Evolutionary conservation across 2,888 invertebrate species (phyloP), one percentile per base, ranked within the genome.

Genomic region (Electrophaes corylata): DNA sequence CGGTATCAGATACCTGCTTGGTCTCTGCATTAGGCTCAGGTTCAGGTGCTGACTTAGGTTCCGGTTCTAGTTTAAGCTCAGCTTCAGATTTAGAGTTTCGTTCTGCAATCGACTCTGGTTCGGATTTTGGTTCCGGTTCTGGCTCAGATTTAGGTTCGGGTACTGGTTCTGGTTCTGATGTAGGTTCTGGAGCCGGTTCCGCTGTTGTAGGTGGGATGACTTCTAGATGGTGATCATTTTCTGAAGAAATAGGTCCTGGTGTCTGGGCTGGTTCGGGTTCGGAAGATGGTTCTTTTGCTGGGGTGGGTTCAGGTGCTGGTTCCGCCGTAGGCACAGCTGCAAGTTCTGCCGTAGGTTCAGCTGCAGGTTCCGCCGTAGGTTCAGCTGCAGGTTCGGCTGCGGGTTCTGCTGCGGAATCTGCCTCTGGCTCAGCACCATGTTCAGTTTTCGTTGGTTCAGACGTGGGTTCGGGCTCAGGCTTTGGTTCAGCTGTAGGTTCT

Each of bases 111-210:
- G 61, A 53, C 57, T 65, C 60, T 10, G 62, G 55, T 61, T 61
- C 51, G 1, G 50, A 3, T 19, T 44, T 20, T 16, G 57, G 23
- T 41, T 58, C 55, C 1, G 79, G 75, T 71, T 79, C 73, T 1
- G 81, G 64, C 61, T 78, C 75, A 0, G 89, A 80, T 58, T 84
- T 87, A 0, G 86, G 78, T 62, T 83, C 81, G 4, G 62, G 52
- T 65, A 72, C 67, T 3, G 72, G 60, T 43, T 71, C 66, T 3
- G 74, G 56, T 63, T 72, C 68, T 44, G 68, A 49, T 54, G 72
- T 68, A 1, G 78, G 64, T 48, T 67, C 64, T 2, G 76, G 69
- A 62, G 70, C 69, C n/a, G 61, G 56, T 51, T 66, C 69, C 29
- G 59, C 67, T 65, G 68, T 69, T 35, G 60, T 64, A 31, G 66